phyloP scores from a whole-genome alignment of 2,113 vertebrate species.

The Rattus norvegicus region DNA sequence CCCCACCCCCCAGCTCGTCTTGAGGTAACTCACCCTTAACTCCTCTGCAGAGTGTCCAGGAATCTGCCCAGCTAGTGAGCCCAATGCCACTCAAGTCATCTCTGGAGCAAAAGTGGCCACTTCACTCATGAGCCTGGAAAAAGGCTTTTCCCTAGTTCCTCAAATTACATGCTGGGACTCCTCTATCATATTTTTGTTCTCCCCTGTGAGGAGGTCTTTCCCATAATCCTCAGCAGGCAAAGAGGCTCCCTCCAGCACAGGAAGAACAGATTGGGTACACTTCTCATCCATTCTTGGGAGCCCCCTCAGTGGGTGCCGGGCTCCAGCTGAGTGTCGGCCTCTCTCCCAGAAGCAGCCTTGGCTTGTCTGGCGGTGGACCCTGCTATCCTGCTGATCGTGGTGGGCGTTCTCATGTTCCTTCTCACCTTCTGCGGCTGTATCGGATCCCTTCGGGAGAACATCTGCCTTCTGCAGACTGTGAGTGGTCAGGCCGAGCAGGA shows the following conservation, averaged over 20 bases:
- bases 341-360: conserved; percentile 89
- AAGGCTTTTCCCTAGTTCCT: conserved; percentile 37
- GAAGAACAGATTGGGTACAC: background rate
- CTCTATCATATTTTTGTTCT: conserved; percentile 29
- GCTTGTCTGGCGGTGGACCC: conserved; percentile 93
- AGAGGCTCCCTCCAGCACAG: background rate
- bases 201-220: background rate
- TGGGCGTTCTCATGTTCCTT: conserved; percentile 94
- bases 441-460: conserved; percentile 95
- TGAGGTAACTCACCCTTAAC: background rate
- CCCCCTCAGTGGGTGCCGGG: background rate
- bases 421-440: conserved; percentile 97
- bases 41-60: conserved; percentile 39
- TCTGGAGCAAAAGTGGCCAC: background rate
- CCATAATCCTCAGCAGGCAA: background rate
- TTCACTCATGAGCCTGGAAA: conserved; percentile 35
- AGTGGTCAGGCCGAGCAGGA: conserved; percentile 57
- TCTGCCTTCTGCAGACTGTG: conserved; percentile 93
- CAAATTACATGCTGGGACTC: conserved; percentile 8
- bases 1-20: background rate
- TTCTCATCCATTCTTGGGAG: background rate
- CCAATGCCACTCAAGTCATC: conserved; percentile 46
- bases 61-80: background rate
- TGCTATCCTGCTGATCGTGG: conserved; percentile 90
- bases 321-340: background rate